Evolutionary conservation across 2,797 vertebrate genomes (phyloP).

Genomic region (Brotula barbata): DNA sequence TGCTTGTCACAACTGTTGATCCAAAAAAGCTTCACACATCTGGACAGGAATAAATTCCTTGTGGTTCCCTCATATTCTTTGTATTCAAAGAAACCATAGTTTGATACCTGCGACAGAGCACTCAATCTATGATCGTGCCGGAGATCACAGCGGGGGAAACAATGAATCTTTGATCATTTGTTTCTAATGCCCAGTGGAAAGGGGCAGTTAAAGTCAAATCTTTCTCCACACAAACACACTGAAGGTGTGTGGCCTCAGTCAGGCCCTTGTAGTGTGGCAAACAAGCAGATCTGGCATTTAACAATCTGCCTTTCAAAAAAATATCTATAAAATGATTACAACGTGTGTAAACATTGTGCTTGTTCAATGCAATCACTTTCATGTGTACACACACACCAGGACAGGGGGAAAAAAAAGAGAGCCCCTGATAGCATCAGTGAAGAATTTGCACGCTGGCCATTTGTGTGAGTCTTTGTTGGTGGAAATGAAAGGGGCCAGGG

Average conservation of each 20-base stretch:
- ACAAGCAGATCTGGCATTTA: conserved; percentile 61
- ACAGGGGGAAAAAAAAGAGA: conserved; percentile 48
- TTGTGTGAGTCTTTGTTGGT: conserved; percentile 90
- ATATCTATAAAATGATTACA: conserved; percentile 73
- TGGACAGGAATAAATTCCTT: conserved; percentile 46
- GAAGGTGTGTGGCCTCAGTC: conserved; percentile 29
- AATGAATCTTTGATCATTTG: conserved; percentile 51
- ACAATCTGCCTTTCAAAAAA: conserved; percentile 67
- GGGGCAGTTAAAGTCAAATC: conserved; percentile 56
- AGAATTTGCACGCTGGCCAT: conserved; percentile 86
- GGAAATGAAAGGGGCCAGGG: conserved; percentile 88
- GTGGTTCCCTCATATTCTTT: neutral
- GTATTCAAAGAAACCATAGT: conserved; percentile 19
- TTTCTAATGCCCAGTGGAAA: conserved; percentile 48
- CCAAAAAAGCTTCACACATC: conserved; percentile 50
- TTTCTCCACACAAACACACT: conserved; percentile 39
- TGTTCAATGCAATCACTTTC: conserved; percentile 21
- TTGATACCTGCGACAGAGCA: conserved; percentile 55
- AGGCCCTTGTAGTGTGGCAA: conserved; percentile 44
- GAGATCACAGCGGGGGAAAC: conserved; percentile 36
- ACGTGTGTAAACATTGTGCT: conserved; percentile 72
- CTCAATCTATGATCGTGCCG: conserved; percentile 36
- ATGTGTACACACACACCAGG: conserved; percentile 17
- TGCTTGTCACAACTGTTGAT: conserved; percentile 57
- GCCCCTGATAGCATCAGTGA: conserved; percentile 87